Evolutionary conservation across 2,113 vertebrate genomes (phyloP).

Genomic region (Oreochromis spilurus): DNA sequence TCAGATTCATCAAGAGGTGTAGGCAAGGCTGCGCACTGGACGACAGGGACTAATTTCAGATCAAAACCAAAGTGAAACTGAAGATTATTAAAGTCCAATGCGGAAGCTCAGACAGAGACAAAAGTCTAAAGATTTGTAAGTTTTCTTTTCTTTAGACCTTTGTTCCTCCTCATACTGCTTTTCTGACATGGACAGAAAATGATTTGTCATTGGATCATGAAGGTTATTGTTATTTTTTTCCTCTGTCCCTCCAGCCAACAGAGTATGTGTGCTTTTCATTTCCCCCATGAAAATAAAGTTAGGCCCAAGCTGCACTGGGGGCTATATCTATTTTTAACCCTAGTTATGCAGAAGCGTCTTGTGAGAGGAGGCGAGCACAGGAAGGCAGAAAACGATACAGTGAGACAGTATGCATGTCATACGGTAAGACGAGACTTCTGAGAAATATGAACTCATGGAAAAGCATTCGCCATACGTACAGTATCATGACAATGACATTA

Average conservation of each 20-base stretch:
- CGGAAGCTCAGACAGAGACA: neutral
- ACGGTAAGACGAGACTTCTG: constrained; percentile 8
- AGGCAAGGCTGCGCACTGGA: neutral
- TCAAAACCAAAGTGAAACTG: constrained; percentile 1
- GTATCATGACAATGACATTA: neutral
- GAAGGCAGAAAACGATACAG: constrained; percentile 4
- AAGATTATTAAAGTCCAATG: neutral
- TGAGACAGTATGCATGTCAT: constrained; percentile 19
- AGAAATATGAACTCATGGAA: constrained; percentile 6
- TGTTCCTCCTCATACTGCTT: neutral
- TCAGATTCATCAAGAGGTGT: neutral
- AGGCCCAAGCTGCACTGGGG: constrained; percentile 42
- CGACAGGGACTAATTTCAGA: neutral
- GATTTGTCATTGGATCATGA: constrained; percentile 52
- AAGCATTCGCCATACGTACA: neutral
- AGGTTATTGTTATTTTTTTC: constrained; percentile 54
- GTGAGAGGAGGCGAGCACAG: constrained; percentile 26
- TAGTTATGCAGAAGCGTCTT: constrained; percentile 37
- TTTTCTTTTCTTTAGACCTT: neutral
- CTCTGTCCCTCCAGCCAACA: neutral
- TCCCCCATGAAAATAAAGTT: constrained; percentile 53
- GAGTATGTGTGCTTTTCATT: constrained; percentile 52
- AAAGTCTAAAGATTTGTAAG: neutral
- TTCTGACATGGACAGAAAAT: neutral
- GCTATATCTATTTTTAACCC: constrained; percentile 65